Evolutionary conservation across 2,113 vertebrate genomes (phyloP).

Genomic region (Scatophagus argus): DNA sequence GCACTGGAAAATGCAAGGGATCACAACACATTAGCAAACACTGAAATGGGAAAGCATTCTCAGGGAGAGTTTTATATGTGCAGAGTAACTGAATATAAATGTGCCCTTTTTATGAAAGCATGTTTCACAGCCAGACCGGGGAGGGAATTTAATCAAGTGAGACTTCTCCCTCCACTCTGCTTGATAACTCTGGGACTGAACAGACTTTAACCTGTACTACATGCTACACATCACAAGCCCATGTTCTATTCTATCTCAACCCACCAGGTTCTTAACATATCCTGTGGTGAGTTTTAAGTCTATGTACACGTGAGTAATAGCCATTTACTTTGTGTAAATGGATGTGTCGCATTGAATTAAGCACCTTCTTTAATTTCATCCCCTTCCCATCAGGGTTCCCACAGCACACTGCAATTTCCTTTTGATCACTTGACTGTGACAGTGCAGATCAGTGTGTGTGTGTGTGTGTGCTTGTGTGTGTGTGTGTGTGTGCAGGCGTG

Average conservation of each 20-base stretch:
- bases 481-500: background rate
- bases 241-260: slow-evolving; percentile 38
- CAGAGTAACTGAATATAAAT: slow-evolving; percentile 63
- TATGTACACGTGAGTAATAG: slow-evolving; percentile 63
- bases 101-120: slow-evolving; percentile 47
- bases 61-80: slow-evolving; percentile 37
- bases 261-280: slow-evolving; percentile 28
- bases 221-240: slow-evolving; percentile 36
- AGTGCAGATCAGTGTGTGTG: slow-evolving; percentile 30
- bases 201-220: slow-evolving; percentile 36
- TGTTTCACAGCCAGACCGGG: slow-evolving; percentile 47
- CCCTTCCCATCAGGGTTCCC: slow-evolving; percentile 59
- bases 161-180: slow-evolving; percentile 28
- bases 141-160: slow-evolving; percentile 59
- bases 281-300: slow-evolving; percentile 46
- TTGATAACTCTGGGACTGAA: slow-evolving; percentile 41
- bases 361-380: slow-evolving; percentile 68
- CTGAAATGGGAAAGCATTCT: slow-evolving; percentile 33
- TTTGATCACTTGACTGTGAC: slow-evolving; percentile 63
- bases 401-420: slow-evolving; percentile 57
- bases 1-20: slow-evolving; percentile 57
- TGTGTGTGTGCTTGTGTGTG: background rate
- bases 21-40: slow-evolving; percentile 64
- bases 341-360: slow-evolving; percentile 70
- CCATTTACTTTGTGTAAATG: slow-evolving; percentile 74